Evolutionary conservation across 2,888 invertebrate species (phyloP), one percentile per base, ranked within the genome.

Genomic region (Melanostoma mellinum): DNA sequence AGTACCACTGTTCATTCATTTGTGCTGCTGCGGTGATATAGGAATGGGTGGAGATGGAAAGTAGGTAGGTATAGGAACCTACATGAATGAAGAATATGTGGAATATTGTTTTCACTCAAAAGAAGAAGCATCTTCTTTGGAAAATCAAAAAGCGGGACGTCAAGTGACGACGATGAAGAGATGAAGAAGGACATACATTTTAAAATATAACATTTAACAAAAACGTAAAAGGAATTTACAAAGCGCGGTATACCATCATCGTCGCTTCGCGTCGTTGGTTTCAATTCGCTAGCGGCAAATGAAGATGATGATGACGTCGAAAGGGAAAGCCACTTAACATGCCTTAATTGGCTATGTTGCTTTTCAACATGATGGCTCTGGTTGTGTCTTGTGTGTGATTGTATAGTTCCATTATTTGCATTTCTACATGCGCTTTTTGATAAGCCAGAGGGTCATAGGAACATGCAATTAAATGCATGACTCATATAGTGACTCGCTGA

Each of bases 321-420:
- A 85, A 85, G 85, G 79, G 80, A 85, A 85, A 85, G 85, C 85
- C 80, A 85, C 85, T 85, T 85, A 85, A 71, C 80, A 80, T 85
- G 78, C 80, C 80, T 80, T 85, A 85, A 85, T 85, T 85, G 85
- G 80, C 85, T 85, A 36, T 71, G 74, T 67, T 85, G 75, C 79
- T 72, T 85, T 79, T 79, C 78, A 71, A 74, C 78, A 20, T 74
- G 82, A 68, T 63, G 50, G 63, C 63, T 63, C n/a, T 60, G 44
- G 32, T 4, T 65, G 30, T 65, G 46, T 38, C 69, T 44, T 55
- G 38, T 69, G 9, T 50, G 30, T 50, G 20, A 38, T 20, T 56
- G 42, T 61, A 72, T 81, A 65, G 75, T 75, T 76, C 68, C n/a
- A 60, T 74, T 78, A 75, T 79, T 74, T 84, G 75, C 69, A 65